Evolutionary conservation across 1,140 invertebrate species (phyloP), one percentile per base, ranked within the genome.

Genomic region (Eupeodes corollae): DNA sequence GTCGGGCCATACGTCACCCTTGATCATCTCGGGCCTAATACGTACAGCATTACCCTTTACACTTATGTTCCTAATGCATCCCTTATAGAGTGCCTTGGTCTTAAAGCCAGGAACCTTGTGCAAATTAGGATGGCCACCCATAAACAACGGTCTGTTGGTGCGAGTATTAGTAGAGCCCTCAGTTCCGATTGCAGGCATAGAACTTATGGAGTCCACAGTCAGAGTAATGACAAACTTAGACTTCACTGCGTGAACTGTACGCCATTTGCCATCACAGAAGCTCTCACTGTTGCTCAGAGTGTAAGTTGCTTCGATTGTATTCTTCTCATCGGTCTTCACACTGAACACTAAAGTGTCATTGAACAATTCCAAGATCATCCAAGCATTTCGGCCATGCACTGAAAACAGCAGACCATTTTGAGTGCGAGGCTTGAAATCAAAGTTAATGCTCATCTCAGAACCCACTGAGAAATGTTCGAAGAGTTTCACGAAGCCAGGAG

Each of bases 191-290:
- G 52, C 63, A 34, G 63, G 63, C 48, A 55, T 52, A 9, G 61
- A 59, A 44, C 56, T 62, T 26, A 65, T 42, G 15, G 44, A 60
- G 56, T 63, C 56, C n/a, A 63, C 57, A 32, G 54, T 56, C 26
- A 60, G 53, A 8, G 61, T 63, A 34, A 65, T 60, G 35, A 64
- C 56, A 46, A 58, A 63, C 49, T 69, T 58, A 16, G 59, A 64
- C 51, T 67, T 65, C n/a, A 60, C 54, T n/a, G 57, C 57, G 44
- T 55, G 54, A 0, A 64, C 59, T 44, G 56, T 83, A 62, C 97
- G 93, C 91, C 93, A 98, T 26, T 89, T 74, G 31, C 94, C 93
- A 73, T 98, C 91, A 65, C 94, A 98, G 21, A 91, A 75, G 26
- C 79, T 77, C 61, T 83, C 79, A 30, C 80, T 75, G n/a, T 77